These are phyloP conservation scores for Spatulosminthurus flaviceps DNA, from an alignment of 2,888 invertebrate species.

Conservation along the genomic window DNA sequence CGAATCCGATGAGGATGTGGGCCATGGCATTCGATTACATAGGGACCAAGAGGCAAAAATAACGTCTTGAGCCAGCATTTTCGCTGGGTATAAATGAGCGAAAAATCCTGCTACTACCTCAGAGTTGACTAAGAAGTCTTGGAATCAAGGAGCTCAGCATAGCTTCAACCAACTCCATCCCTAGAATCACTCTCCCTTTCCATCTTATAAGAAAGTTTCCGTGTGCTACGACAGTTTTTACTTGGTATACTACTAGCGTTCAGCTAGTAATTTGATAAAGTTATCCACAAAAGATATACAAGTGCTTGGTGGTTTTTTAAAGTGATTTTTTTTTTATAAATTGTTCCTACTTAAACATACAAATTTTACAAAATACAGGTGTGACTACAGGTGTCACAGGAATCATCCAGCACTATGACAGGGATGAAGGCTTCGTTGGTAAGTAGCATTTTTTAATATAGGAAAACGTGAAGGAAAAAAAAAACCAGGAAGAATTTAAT, in stretches of 20 bases:
- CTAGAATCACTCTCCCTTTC: conserved; percentile 11
- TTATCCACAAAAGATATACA: neutral
- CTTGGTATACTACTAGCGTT: neutral
- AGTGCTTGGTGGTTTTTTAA: conserved; percentile 21
- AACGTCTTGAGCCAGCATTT: neutral
- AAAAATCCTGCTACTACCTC: conserved; percentile 12
- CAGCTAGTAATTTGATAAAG: neutral
- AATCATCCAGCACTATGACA: neutral
- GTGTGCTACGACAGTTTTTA: neutral
- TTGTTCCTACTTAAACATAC: neutral
- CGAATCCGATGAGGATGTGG: conserved; percentile 14
- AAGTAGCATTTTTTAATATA: no score
- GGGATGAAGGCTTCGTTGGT: conserved; percentile 27
- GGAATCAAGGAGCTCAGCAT: conserved; percentile 19
- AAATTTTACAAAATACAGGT: neutral
- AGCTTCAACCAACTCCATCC: neutral
- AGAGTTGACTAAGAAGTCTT: conserved; percentile 27
- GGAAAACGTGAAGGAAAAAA: neutral
- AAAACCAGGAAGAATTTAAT: neutral
- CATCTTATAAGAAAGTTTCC: neutral
- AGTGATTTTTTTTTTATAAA: neutral
- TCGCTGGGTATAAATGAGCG: conserved; percentile 26
- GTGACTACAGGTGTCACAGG: neutral
- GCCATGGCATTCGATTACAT: conserved; percentile 30
- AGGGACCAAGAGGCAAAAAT: conserved; percentile 18